Conservation (phyloP, 2,113 vertebrate species). For the Oncorhynchus nerka region DNA sequence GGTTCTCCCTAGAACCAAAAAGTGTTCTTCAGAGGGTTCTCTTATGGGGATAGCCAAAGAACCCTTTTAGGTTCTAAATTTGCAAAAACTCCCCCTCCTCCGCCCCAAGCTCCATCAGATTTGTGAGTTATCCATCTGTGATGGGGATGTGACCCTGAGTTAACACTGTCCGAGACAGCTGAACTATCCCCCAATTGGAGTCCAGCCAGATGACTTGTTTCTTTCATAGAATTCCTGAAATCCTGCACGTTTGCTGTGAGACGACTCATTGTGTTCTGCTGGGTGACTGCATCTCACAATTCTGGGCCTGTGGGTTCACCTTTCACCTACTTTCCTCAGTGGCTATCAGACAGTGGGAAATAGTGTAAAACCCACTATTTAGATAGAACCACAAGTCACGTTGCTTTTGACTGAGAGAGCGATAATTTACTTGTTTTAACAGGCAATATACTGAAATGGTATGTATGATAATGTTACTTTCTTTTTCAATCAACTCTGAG, state of each 20-base stretch:
- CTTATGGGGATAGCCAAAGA: no score
- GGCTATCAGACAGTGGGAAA: no score
- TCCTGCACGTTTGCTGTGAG: conserved; percentile 39
- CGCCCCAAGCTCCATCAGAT: conserved; percentile 36
- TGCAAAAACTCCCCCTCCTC: conserved; percentile 3
- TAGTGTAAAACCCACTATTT: not conserved
- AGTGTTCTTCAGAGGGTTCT: no score
- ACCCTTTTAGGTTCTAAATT: conserved; percentile 6
- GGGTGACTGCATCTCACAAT: conserved; percentile 24
- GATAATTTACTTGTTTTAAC: not conserved
- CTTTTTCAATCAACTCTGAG: no score
- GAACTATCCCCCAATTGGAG: conserved; percentile 70
- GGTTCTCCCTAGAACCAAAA: no score
- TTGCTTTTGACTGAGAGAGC: not conserved
- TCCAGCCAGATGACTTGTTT: conserved; percentile 30
- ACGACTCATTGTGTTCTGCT: conserved; percentile 37
- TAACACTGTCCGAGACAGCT: conserved; percentile 39
- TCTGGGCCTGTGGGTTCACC: conserved; percentile 43
- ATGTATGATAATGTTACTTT: not conserved
- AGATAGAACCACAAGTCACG: not conserved
- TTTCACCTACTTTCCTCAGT: conserved; percentile 62
- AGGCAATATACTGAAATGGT: not conserved
- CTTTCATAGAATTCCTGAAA: conserved; percentile 38
- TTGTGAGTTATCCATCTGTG: conserved; percentile 45
- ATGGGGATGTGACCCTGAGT: conserved; percentile 47